Evolutionary conservation across 2,888 invertebrate species (phyloP), one percentile per base, ranked within the genome.

Genomic region (Dynastes maya): DNA sequence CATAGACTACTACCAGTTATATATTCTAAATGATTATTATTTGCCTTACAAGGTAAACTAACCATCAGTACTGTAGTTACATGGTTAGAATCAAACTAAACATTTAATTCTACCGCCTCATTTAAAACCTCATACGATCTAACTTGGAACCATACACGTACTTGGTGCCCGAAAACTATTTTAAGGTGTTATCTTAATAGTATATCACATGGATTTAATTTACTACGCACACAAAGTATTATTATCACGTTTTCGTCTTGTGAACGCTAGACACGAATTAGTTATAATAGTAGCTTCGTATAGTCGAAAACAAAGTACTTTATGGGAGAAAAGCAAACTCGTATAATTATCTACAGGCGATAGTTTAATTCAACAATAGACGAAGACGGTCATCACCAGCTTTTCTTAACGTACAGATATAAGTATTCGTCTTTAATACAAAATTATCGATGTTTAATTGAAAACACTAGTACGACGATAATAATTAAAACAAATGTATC

Each of bases 261-360:
- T 77, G 67, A 77, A 68, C 68, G 51, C 68, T 27, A 68, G 77
- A 77, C 68, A 77, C 53, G 76, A 76, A 76, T 61, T 74, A 74
- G 72, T 74, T 74, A 74, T 74, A 74, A 74, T 74, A 61, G 72
- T 74, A 74, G 72, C 72, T 61, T 61, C 40, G 72, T 61, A 74
- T 74, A 74, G 72, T 63, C 45, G 45, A 71, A 63, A 74, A 74
- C 72, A 74, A 61, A 74, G 61, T 74, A 74, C 45, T 61, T 74
- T 74, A 74, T 74, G 72, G 49, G 72, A 61, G 61, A 29, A 74
- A 74, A 61, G 72, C 29, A 74, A 61, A 13, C 16, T 74, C 29
- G 72, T 61, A 61, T 74, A 74, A 74, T 74, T 74, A 74, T 74
- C 72, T 61, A 61, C 11, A 45, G 16, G 22, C 22, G 72, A 74